Evolutionary conservation across 2,113 vertebrate species (phyloP).

Genomic region (Gymnorhina tibicen): DNA sequence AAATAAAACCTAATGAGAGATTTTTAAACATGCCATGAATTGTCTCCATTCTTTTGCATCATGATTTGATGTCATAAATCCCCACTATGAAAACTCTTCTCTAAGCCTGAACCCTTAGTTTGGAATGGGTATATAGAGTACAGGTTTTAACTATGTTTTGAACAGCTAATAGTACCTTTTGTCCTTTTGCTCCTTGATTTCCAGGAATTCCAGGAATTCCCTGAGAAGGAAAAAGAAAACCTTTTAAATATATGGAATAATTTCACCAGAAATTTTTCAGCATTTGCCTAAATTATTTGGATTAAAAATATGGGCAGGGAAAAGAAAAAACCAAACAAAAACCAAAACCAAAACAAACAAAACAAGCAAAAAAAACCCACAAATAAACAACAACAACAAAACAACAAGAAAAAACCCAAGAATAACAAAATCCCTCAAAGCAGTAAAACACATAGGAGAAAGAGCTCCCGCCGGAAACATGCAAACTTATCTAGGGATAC

Average conservation of each 20-base stretch:
- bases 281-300: not conserved
- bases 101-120: not conserved
- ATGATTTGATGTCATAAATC: not conserved
- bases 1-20: not conserved
- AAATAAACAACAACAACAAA: not conserved
- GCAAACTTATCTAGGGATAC: not conserved
- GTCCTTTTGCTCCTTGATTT: constrained; percentile 74
- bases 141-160: not conserved
- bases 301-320: not conserved
- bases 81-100: not conserved
- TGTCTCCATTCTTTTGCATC: not conserved
- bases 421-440: not conserved
- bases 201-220: constrained; percentile 78
- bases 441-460: not conserved
- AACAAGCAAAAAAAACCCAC: not conserved
- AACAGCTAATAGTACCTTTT: constrained; percentile 62
- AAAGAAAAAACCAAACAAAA: not conserved
- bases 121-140: not conserved
- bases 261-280: not conserved
- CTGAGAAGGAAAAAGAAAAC: constrained; percentile 20
- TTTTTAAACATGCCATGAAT: not conserved
- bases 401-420: not conserved
- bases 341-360: no score
- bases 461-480: not conserved
- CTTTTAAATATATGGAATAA: not conserved